Evolutionary conservation across 2,797 vertebrate species (phyloP).

Genomic region (Buphagus erythrorhynchus): DNA sequence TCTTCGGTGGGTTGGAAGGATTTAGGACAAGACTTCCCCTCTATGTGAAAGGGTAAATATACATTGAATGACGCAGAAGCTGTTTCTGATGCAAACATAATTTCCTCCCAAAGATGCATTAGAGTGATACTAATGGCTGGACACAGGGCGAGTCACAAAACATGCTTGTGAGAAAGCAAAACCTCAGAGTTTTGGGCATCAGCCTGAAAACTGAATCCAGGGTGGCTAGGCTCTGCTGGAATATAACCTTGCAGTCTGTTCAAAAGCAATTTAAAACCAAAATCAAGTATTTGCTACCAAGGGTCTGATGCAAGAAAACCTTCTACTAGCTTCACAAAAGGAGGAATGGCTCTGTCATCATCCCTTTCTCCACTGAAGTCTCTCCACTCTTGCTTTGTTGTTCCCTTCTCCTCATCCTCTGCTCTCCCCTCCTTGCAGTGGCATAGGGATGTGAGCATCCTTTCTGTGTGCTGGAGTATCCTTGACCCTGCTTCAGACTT

Average conservation of each 20-base stretch:
- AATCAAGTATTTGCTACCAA: background rate
- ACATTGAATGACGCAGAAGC: fast-evolving
- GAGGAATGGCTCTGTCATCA: background rate
- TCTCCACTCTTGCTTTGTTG: background rate
- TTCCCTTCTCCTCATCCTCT: background rate
- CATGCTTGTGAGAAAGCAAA: background rate
- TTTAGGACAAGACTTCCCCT: background rate
- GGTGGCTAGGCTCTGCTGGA: background rate
- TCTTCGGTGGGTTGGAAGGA: background rate
- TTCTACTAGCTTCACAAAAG: background rate
- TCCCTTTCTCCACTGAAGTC: background rate
- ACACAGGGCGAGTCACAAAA: background rate
- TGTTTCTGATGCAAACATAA: background rate
- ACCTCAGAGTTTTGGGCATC: background rate
- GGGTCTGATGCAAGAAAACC: background rate
- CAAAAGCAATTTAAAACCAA: background rate
- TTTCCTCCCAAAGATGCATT: background rate
- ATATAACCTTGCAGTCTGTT: background rate
- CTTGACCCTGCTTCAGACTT: background rate
- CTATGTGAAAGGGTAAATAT: background rate
- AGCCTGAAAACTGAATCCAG: background rate
- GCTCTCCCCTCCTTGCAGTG: background rate
- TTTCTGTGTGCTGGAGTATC: background rate
- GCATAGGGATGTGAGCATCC: fast-evolving
- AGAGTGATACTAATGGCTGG: background rate